phyloP scores from a whole-genome alignment of 2,113 vertebrate species.

The Trogon surrucura region DNA sequence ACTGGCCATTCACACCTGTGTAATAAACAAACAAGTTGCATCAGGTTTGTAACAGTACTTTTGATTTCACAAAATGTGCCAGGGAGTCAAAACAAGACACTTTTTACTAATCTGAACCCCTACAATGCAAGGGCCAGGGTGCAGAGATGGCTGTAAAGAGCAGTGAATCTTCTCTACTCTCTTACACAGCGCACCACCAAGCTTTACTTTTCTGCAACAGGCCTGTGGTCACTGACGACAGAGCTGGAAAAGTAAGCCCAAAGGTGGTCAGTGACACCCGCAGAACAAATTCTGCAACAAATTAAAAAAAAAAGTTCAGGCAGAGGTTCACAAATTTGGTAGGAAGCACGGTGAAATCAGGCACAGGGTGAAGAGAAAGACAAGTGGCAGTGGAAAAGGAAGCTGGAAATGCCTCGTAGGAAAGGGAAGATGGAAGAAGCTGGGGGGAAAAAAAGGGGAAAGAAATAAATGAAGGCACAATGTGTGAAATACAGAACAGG shows the following conservation, averaged over 20 bases:
- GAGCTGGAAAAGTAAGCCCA: not conserved
- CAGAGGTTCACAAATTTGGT: not conserved
- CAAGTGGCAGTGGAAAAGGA: not conserved
- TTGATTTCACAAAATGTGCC: not conserved
- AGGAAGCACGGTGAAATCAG: not conserved
- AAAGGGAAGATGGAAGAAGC: not conserved
- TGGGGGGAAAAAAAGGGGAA: not conserved
- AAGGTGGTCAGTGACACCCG: not conserved
- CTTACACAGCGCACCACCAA: not conserved
- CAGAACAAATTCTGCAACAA: not conserved
- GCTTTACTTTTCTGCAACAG: not conserved
- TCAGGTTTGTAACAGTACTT: slow-evolving; percentile 36
- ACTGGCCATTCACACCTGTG: slow-evolving; percentile 23
- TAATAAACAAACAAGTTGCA: slow-evolving; percentile 52
- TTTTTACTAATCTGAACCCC: not conserved
- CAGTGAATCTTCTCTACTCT: not conserved
- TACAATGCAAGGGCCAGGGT: not conserved
- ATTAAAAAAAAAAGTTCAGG: not conserved
- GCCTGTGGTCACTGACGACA: accelerated
- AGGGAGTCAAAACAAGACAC: not conserved
- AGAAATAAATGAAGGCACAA: not conserved
- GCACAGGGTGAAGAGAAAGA: not conserved
- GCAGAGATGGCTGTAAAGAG: not conserved
- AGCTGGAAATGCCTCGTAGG: not conserved
- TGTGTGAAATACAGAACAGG: not conserved